phyloP scores from a whole-genome alignment of 2,797 vertebrate genomes.

The Anguilla marmorata region DNA sequence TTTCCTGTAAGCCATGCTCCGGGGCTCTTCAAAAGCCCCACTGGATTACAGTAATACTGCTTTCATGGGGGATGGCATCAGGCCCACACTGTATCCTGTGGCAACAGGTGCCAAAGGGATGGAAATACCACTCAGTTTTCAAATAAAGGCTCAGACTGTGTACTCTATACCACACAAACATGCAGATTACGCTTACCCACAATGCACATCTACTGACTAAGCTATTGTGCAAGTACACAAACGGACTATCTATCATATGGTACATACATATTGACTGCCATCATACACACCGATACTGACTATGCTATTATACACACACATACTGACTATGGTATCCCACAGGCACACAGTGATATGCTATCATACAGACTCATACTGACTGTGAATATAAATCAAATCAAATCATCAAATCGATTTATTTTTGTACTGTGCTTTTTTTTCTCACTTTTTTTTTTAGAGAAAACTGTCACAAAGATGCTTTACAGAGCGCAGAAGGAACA shows the following conservation, averaged over 20 bases:
- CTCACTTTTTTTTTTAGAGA: too few relatives aligned
- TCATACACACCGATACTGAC: background rate
- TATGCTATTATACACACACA: background rate
- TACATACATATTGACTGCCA: background rate
- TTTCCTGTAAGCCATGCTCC: conserved; percentile 65
- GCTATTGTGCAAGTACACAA: conserved; percentile 10
- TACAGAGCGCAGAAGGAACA: too few relatives aligned
- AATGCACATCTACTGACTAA: background rate
- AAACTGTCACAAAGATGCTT: too few relatives aligned
- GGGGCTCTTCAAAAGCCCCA: conserved; percentile 58
- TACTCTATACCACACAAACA: background rate
- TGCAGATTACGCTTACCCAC: background rate
- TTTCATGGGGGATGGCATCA: conserved; percentile 53
- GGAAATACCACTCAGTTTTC: conserved; percentile 36
- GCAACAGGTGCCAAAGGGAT: conserved; percentile 34
- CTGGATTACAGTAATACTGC: conserved; percentile 69
- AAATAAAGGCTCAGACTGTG: conserved; percentile 44
- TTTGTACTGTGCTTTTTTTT: too few relatives aligned
- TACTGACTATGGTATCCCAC: background rate
- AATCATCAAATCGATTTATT: too few relatives aligned
- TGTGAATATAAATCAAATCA: too few relatives aligned
- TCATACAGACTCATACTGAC: background rate
- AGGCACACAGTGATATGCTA: background rate
- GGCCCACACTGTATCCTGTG: conserved; percentile 6
- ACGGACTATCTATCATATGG: background rate